Conservation (phyloP, 2,797 vertebrate species). For the Phalloptychus januarius region DNA sequence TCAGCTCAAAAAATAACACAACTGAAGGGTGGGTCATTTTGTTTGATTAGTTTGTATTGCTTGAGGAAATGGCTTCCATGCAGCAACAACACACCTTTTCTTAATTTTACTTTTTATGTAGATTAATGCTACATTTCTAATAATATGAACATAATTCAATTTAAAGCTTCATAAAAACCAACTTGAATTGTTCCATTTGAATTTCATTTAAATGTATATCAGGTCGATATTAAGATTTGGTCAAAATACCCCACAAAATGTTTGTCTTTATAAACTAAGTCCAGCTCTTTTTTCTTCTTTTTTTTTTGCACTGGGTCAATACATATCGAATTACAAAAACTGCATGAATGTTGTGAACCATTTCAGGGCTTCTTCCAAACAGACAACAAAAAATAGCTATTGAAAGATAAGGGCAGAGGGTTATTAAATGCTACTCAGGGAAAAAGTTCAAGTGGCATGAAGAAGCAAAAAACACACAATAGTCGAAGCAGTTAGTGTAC, state of each 20-base stretch:
- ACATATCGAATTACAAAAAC: neutral
- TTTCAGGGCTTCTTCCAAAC: neutral
- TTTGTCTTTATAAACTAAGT: neutral
- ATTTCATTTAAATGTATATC: neutral
- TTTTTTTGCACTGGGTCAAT: neutral
- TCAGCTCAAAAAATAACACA: neutral
- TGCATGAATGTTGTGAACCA: neutral
- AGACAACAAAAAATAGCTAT: neutral
- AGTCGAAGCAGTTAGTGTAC: slow-evolving; percentile 12
- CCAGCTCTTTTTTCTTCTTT: neutral
- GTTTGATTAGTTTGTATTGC: neutral
- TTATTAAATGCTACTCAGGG: neutral
- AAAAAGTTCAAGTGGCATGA: neutral
- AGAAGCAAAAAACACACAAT: slow-evolving; percentile 3
- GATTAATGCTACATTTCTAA: neutral
- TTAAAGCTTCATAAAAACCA: neutral
- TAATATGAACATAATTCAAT: neutral
- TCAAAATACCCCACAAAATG: neutral
- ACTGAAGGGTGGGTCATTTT: neutral
- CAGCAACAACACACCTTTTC: neutral
- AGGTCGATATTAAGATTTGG: neutral
- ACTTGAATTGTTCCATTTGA: neutral
- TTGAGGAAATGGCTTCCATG: neutral
- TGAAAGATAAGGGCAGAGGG: neutral
- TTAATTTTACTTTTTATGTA: neutral